A percentile compares a stretch with the other conserved stretches of the same genome.
Evolutionary conservation across 2,113 vertebrate species (phyloP).

Genomic region (Gasterosteus nipponicus): DNA sequence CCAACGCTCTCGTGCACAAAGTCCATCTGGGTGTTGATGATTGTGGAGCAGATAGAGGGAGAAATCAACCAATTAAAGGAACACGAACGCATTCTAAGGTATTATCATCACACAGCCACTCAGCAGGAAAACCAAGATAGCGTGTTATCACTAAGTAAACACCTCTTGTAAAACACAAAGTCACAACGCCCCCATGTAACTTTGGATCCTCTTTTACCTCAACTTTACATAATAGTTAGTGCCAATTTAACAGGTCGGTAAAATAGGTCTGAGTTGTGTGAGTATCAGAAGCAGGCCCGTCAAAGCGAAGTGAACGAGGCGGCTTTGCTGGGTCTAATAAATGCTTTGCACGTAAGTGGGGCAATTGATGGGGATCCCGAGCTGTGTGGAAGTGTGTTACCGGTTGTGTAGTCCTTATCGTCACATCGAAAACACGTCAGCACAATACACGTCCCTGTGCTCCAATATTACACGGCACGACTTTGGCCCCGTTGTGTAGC

Average conservation of each 20-base stretch:
- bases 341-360: neutral
- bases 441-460: slow-evolving; percentile 6
- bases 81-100: slow-evolving; percentile 43
- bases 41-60: slow-evolving; percentile 58
- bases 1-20: slow-evolving; percentile 41
- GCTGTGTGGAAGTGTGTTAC: slow-evolving; percentile 34
- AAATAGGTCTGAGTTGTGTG: neutral
- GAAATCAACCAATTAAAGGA: slow-evolving; percentile 55
- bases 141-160: slow-evolving; percentile 51
- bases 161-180: slow-evolving; percentile 37
- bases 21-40: slow-evolving; percentile 67
- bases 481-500: slow-evolving; percentile 19
- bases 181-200: slow-evolving; percentile 23
- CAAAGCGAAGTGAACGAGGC: no score
- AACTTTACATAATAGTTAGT: neutral
- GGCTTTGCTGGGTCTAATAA: neutral
- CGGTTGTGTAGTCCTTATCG: slow-evolving; percentile 42
- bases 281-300: neutral
- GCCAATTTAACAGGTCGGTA: neutral
- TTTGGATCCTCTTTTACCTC: slow-evolving; percentile 7
- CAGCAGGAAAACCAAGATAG: slow-evolving; percentile 38
- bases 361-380: slow-evolving; percentile 28
- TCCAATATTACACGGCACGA: slow-evolving; percentile 19
- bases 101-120: slow-evolving; percentile 46
- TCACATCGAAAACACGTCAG: slow-evolving; percentile 20